A percentile compares a stretch with the other conserved stretches of the same genome.
These are phyloP conservation scores for Acleris sparsana DNA, from an alignment of 2,888 invertebrate genomes.

Conservation along the genomic window DNA sequence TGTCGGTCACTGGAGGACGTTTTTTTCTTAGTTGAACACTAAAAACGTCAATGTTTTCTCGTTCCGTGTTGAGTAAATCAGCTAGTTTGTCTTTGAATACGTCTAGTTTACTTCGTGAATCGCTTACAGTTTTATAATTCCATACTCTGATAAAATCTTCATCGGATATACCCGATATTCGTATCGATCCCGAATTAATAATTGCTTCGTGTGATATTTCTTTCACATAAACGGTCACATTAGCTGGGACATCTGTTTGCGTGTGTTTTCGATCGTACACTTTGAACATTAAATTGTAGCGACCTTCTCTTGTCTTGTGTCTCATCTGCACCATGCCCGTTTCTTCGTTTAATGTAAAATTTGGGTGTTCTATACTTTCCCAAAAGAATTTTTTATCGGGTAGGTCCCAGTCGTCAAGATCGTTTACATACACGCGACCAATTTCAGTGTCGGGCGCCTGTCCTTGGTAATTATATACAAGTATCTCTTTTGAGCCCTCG, in stretches of 20 bases:
- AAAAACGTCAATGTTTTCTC: slow-evolving; percentile 97
- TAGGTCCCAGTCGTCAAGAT: slow-evolving; percentile 99
- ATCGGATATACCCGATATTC: slow-evolving; percentile 96
- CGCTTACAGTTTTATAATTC: slow-evolving; percentile 94
- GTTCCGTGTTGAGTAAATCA: slow-evolving; percentile 91
- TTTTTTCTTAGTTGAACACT: slow-evolving; percentile 95
- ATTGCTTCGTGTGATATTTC: slow-evolving; percentile 98
- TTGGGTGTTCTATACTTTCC: slow-evolving; percentile 93
- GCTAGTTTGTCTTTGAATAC: slow-evolving; percentile 94
- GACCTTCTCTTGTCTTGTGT: slow-evolving; percentile 95
- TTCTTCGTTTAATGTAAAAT: slow-evolving; percentile 94
- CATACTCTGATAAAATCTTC: slow-evolving; percentile 98
- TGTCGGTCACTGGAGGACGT: slow-evolving; percentile 94
- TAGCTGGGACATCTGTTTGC: slow-evolving; percentile 97
- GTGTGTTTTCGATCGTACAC: slow-evolving; percentile 98
- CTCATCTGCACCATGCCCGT: slow-evolving; percentile 98
- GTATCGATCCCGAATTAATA: slow-evolving; percentile 96
- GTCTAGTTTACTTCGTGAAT: slow-evolving; percentile 94
- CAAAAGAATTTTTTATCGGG: slow-evolving; percentile 98
- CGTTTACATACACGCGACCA: slow-evolving; percentile 98
- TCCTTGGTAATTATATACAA: slow-evolving; percentile 98
- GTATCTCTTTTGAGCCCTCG: slow-evolving; percentile 97
- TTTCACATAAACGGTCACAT: slow-evolving; percentile 96
- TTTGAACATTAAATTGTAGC: slow-evolving; percentile 90
- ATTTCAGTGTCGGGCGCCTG: slow-evolving; percentile 95